Evolutionary conservation across 2,113 vertebrate genomes (phyloP).

Genomic region (Anas platyrhynchos): DNA sequence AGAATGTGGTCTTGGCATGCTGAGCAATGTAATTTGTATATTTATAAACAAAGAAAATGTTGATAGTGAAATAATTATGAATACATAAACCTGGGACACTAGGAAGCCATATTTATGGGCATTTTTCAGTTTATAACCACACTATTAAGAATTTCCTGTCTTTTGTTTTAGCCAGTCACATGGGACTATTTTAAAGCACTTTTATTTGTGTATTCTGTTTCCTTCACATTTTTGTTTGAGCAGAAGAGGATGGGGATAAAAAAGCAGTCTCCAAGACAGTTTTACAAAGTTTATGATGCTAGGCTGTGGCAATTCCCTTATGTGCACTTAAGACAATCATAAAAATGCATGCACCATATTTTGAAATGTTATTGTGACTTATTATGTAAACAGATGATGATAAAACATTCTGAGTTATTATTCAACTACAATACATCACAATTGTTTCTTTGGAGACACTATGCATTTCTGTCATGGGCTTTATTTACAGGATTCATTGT

Average conservation of each 20-base stretch:
- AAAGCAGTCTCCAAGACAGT: conserved; percentile 4
- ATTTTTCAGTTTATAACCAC: conserved; percentile 40
- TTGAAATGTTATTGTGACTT: conserved; percentile 36
- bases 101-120: conserved; percentile 7
- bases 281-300: conserved; percentile 32
- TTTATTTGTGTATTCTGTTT: conserved; percentile 64
- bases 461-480: neutral
- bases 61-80: neutral
- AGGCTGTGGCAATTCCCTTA: conserved; percentile 2
- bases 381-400: conserved; percentile 26
- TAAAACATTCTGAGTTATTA: conserved; percentile 13
- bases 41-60: neutral
- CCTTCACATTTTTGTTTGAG: conserved; percentile 23
- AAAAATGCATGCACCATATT: neutral
- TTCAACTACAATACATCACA: neutral
- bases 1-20: neutral
- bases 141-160: conserved; percentile 54
- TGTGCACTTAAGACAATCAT: conserved; percentile 3
- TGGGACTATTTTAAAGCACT: conserved; percentile 29
- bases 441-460: conserved; percentile 16
- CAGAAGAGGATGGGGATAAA: conserved; percentile 33
- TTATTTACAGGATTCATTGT: conserved; percentile 48
- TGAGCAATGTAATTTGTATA: neutral
- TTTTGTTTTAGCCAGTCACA: conserved; percentile 44
- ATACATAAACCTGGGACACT: neutral